Evolutionary conservation across 2,113 vertebrate species (phyloP), one percentile per base, ranked within the genome.

Genomic region (Datnioides undecimradiatus): DNA sequence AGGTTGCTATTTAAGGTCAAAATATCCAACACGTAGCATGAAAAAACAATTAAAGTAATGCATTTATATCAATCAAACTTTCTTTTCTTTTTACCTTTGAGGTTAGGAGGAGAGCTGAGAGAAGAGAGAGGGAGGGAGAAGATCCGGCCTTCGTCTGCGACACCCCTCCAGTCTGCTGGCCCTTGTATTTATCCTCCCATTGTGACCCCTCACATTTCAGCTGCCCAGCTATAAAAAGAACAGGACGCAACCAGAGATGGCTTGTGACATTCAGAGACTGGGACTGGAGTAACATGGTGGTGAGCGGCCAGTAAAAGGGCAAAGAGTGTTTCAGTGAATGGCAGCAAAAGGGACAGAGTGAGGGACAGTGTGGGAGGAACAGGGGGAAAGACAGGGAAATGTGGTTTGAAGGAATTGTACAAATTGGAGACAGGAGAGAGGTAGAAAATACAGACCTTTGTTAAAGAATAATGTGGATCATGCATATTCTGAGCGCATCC

Each of bases 181-280:
- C 52, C 90, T 89, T 87, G 89, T 94, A 94, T 95, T 94, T 95
- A 95, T 95, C 93, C 90, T 85, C 78, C 83, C 88, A 89, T 93
- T 92, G 76, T 95, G 94, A 95, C 94, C 94, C 93, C 91, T 95
- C 92, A 95, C 94, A 95, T 95, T 95, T 95, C 90, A 93, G 91
- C 88, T 87, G 90, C 41, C 57, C 21, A 4, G 85, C 90, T 95
- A 95, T 93, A 93, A 92, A 93, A 93, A 95, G 93, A 91, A 81
- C 84, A 73, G 86, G 79, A 84, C 79, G 94, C 91, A 91, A 95
- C 93, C 81, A 87, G 94, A 95, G 93, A 93, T 59, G 88, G 81
- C 87, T 74, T 52, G 66, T 93, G 91, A 93, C 93, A 93, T 95
- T 94, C 91, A 92, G 80, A 65, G 82, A 64, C 87, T 74, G 36